Evolutionary conservation across 2,113 vertebrate genomes (phyloP).

Genomic region (Saccopteryx leptura): DNA sequence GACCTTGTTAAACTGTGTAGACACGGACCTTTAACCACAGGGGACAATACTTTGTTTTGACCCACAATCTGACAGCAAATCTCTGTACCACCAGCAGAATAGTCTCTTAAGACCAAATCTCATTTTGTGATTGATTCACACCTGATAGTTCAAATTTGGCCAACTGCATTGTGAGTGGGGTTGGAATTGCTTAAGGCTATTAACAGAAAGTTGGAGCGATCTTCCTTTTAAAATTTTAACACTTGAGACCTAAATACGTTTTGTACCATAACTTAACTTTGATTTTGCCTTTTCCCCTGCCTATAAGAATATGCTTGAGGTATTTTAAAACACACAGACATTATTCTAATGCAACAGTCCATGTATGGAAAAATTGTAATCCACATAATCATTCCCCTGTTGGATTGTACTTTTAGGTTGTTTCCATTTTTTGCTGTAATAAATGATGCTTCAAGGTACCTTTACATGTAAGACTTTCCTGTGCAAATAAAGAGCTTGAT

Average conservation of each 20-base stretch:
- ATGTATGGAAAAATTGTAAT: background rate
- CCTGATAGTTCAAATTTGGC: background rate
- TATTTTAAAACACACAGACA: background rate
- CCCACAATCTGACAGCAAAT: background rate
- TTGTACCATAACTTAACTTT: slow-evolving; percentile 1
- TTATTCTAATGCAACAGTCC: background rate
- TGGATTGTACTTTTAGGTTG: background rate
- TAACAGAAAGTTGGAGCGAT: background rate
- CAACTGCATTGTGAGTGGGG: background rate
- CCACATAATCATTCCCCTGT: background rate
- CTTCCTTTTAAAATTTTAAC: slow-evolving; percentile 28
- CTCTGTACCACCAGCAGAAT: background rate
- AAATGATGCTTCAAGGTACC: background rate
- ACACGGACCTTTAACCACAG: background rate
- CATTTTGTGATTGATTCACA: background rate
- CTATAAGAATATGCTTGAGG: background rate
- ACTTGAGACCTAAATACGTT: slow-evolving; percentile 12
- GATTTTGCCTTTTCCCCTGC: background rate
- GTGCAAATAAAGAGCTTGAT: background rate
- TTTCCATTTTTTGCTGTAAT: background rate
- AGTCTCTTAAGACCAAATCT: background rate
- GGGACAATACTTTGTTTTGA: background rate
- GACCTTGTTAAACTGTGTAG: background rate
- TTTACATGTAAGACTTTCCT: background rate
- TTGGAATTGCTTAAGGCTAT: background rate